Evolutionary conservation across 2,888 invertebrate genomes (phyloP).

Genomic region (Lasioglossum zephyrum): DNA sequence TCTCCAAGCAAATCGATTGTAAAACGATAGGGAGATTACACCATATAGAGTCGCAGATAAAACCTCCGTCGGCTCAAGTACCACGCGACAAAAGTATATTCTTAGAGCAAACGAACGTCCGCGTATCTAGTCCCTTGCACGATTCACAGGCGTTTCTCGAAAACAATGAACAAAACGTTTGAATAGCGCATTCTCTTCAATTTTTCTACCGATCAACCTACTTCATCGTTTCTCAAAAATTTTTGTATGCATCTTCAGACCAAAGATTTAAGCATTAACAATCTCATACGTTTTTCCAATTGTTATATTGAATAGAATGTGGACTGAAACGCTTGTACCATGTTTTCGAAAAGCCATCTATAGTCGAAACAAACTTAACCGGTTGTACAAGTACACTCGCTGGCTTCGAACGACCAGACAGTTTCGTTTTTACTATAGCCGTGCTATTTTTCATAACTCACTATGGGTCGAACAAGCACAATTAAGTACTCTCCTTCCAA

Average conservation of each 20-base stretch:
- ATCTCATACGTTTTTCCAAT: background rate
- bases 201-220: background rate
- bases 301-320: background rate
- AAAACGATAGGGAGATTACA: slow-evolving; percentile 47
- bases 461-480: background rate
- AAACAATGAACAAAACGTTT: background rate
- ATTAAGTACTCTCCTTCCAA: background rate
- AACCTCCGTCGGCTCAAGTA: slow-evolving; percentile 61
- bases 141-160: slow-evolving; percentile 5
- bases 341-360: background rate
- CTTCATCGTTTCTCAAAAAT: background rate
- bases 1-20: slow-evolving; percentile 52
- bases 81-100: slow-evolving; percentile 29
- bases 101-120: slow-evolving; percentile 39
- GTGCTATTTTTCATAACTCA: slow-evolving; percentile 36
- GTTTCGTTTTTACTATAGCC: background rate
- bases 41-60: slow-evolving; percentile 15
- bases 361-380: background rate
- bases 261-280: background rate
- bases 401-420: background rate
- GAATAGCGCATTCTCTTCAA: background rate
- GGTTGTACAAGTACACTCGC: background rate
- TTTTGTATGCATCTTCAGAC: background rate
- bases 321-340: background rate
- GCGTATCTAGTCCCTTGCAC: slow-evolving; percentile 28